Evolutionary conservation across 2,113 vertebrate species (phyloP).

Genomic region (Rhombomys opimus): DNA sequence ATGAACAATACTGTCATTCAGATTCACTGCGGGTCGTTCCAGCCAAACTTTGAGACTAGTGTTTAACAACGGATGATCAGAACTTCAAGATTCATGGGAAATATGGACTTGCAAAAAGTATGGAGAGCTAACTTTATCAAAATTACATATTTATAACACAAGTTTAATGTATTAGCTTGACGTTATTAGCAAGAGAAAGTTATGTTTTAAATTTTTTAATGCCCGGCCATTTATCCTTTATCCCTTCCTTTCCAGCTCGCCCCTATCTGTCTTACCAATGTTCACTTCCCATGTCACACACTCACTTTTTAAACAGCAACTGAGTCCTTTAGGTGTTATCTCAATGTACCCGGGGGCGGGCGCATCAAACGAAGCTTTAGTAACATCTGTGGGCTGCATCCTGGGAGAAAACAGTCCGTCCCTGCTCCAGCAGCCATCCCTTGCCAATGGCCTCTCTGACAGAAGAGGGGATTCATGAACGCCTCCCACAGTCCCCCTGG

Average conservation of each 20-base stretch:
- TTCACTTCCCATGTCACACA: background rate
- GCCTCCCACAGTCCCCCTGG: fast-evolving
- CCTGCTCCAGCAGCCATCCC: no score
- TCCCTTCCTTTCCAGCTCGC: fast-evolving
- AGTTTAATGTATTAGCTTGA: background rate
- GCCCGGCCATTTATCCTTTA: no score
- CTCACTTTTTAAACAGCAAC: background rate
- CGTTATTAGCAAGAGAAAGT: background rate
- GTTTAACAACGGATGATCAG: background rate
- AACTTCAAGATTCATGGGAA: background rate
- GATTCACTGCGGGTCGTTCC: background rate
- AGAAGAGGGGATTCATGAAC: background rate
- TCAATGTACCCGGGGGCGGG: no score
- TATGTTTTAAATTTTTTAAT: background rate
- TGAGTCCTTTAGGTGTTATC: background rate
- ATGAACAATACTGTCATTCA: background rate
- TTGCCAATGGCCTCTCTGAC: background rate
- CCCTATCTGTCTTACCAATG: background rate
- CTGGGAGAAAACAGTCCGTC: background rate
- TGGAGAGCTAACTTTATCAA: background rate
- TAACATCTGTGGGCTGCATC: no score
- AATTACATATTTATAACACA: background rate
- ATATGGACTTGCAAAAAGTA: background rate
- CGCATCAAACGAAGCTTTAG: no score
- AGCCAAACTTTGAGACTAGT: background rate